Evolutionary conservation across 2,113 vertebrate genomes (phyloP), one percentile per base, ranked within the genome.

Genomic region (Tachysurus fulvidraco): DNA sequence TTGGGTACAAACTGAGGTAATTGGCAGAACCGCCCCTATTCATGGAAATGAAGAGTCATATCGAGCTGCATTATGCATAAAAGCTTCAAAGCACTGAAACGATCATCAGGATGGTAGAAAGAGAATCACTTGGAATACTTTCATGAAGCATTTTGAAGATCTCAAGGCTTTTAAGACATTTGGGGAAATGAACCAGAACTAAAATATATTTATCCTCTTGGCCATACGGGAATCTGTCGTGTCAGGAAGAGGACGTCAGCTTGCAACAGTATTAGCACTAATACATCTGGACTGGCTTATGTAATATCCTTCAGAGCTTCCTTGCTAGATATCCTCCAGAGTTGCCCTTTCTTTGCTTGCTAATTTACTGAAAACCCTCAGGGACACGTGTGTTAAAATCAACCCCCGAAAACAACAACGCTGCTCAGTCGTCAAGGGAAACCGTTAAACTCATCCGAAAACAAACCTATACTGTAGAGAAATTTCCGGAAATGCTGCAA

Each of bases 171-270:
- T 78, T 78, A 79, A 62, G 74, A 12, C 30, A 60, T 57, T 85
- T 59, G 52, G 30, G 62, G 65, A 80, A 69, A 54, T 80, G 50
- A 85, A 28, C 74, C 84, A 14, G 52, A 65, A 80, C 46, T 74
- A 86, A 60, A 73, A 77, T 78, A 87, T 84, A 65, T 85, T 85
- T 83, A 69, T 73, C n/a, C 62, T 59, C 25, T 46, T 74, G 13
- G 59, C 30, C 65, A 52, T 85, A 67, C 28, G n/a, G 41, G 21
- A 81, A 55, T 44, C 36, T 13, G 25, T 59, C 65, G 44, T 65
- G 64, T 84, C 83, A 88, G 76, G 28, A 82, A 0, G 57, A 81
- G 59, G 77, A 30, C 67, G 69, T 57, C 25, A 10, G 2, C 28
- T 28, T 69, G 71, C 21, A 54, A 73, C n/a, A 67, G 54, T 30